phyloP scores from a whole-genome alignment of 2,888 invertebrate genomes.

The Helicoverpa assulta region DNA sequence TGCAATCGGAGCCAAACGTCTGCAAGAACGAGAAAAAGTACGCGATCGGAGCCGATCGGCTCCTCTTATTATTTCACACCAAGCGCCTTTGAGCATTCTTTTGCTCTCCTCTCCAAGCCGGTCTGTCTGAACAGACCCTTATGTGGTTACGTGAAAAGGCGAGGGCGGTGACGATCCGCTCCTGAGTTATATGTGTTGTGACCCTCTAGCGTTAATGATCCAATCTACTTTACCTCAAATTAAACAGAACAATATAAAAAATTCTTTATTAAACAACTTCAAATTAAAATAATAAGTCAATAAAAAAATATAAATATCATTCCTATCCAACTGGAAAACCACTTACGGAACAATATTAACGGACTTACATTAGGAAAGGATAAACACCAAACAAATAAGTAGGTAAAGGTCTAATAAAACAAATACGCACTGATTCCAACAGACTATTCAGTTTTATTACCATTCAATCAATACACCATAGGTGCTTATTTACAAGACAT shows the following conservation, averaged over 20 bases:
- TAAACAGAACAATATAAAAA: constrained; percentile 50
- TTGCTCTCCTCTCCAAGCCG: no score
- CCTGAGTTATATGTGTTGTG: no score
- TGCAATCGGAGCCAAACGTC: no score
- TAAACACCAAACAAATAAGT: constrained; percentile 1
- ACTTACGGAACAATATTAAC: constrained; percentile 58
- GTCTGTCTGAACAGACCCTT: no score
- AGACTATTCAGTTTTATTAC: constrained; percentile 88
- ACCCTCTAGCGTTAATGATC: neutral
- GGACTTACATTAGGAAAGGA: constrained; percentile 49
- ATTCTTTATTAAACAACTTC: constrained; percentile 66
- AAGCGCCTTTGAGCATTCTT: no score
- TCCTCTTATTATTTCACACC: no score
- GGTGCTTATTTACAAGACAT: constrained; percentile 88
- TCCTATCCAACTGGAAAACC: constrained; percentile 51
- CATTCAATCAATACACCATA: constrained; percentile 86
- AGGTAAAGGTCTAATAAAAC: constrained; percentile 75
- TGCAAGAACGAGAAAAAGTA: no score
- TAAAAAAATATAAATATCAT: constrained; percentile 56
- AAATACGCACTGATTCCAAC: constrained; percentile 82
- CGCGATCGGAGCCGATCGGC: no score
- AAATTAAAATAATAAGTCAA: constrained; percentile 64
- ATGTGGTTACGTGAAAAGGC: no score
- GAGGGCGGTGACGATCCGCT: no score
- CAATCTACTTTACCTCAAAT: constrained; percentile 1